Conservation (phyloP, 2,113 vertebrate species). For the Daphoenositta chrysoptera region DNA sequence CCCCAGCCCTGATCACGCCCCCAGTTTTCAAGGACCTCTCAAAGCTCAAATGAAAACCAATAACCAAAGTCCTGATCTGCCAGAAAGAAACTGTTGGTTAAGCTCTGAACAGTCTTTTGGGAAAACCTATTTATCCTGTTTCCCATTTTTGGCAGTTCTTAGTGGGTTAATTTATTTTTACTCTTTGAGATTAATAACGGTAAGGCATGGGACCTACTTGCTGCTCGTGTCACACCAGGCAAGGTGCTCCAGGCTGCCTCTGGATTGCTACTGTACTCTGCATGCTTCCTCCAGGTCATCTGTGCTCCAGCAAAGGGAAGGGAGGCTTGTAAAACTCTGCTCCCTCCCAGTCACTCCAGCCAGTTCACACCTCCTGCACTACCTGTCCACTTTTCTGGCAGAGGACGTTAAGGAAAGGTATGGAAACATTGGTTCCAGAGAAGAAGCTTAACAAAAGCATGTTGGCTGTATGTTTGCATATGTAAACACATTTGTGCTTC, state of each 20-base stretch:
- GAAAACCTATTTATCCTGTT: not conserved
- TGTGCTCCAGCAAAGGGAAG: not conserved
- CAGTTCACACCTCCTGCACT: not conserved
- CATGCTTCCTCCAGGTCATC: not conserved
- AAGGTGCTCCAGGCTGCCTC: not conserved
- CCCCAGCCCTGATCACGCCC: accelerated
- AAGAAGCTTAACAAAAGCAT: constrained; percentile 41
- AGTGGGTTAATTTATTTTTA: not conserved
- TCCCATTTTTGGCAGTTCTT: not conserved
- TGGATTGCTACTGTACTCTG: not conserved
- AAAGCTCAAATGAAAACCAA: not conserved
- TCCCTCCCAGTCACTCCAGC: constrained; percentile 33
- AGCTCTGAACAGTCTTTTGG: not conserved
- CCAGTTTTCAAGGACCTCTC: not conserved
- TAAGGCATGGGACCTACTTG: not conserved
- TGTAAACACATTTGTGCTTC: not conserved
- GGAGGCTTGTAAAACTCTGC: constrained; percentile 18
- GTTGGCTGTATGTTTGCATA: not conserved
- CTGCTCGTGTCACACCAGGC: not conserved
- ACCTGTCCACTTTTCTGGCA: not conserved
- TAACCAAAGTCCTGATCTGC: not conserved
- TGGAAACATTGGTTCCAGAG: not conserved
- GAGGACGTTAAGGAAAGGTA: constrained; percentile 4
- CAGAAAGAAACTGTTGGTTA: not conserved
- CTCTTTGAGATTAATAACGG: not conserved